Percentiles rank a stretch among this genome's conserved stretches.
Conservation (phyloP, 2,797 vertebrate genomes). For the Clarias platycephalus region DNA sequence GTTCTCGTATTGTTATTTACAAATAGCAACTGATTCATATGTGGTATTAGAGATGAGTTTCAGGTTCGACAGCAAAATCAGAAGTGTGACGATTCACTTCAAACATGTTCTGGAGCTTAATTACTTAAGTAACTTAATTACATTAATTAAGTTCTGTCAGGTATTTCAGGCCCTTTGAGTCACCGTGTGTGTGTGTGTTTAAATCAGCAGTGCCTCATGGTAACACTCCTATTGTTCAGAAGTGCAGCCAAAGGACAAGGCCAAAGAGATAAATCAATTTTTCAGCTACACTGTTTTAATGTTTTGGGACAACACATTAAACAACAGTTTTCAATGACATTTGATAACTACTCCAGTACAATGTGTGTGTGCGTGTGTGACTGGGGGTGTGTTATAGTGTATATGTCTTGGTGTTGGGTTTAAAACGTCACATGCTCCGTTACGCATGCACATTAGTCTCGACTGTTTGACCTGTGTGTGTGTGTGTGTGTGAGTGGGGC, state of each 20-base stretch:
- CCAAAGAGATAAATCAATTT: constrained; percentile 45
- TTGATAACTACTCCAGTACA: neutral
- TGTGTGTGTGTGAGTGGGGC: neutral
- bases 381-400: neutral
- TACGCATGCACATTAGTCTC: no score
- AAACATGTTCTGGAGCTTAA: neutral
- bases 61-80: neutral
- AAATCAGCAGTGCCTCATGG: constrained; percentile 26
- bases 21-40: no score
- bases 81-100: neutral
- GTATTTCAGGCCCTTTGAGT: neutral
- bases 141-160: neutral
- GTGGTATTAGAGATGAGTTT: neutral
- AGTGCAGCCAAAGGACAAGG: constrained; percentile 50
- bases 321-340: constrained; percentile 16
- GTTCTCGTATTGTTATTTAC: neutral
- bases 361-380: constrained; percentile 9
- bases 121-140: neutral
- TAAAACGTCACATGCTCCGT: constrained; percentile 3
- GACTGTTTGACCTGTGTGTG: neutral
- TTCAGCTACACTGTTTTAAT: constrained; percentile 27
- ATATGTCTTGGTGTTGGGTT: neutral
- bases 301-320: neutral
- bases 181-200: constrained; percentile 11
- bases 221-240: constrained; percentile 46